Base-by-base conservation (phyloP, 2,797 vertebrate species). In the Phaenicophaeus curvirostris region DNA sequence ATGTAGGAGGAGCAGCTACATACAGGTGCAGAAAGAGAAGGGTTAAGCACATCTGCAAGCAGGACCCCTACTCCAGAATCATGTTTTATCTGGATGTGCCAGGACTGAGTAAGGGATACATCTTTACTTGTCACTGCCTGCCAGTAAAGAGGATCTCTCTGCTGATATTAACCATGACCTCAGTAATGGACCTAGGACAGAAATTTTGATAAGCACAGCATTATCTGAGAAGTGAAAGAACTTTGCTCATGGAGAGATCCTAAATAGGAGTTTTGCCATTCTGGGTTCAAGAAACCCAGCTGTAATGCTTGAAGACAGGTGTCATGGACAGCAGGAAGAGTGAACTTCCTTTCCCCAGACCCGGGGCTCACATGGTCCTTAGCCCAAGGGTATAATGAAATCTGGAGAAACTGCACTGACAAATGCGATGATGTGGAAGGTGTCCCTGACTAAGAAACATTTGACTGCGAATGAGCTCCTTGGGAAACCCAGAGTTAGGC, bases 281-380 rank as follows among this genome's bases (percentile, higher is more conserved):
- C 76, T 82, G 48, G 18, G 28, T 51, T 96, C 68, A 75, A 87
- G 76, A 83, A 95, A 68, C 24, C 57, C 87, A 94, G n/a, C 74
- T 95, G 96, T 85, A 72, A 75, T 61, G 77, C 83, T 91, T 85
- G 85, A 73, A 94, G 93, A 68, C 94, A 95, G 93, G 76, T 96
- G 73, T 91, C 91, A 59, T 59, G 82, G 85, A 50, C 13, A 1
- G 74, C 93, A 96, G 96, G 93, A 96, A 96, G 83, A 94, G 35
- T 51, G 77, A 95, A 93, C 85, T 96, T 97, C 95, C 94, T 96
- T 96, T 75, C 89, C 91, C 44, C 53, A 86, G 85, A 63, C 85
- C 42, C 3, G 4, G 66, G 59, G 59, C 59, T 96, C 92, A 59
- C 83, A 54, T 14, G 83, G 93, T 87, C 89, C 63, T 91, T 85